phyloP scores from a whole-genome alignment of 2,888 invertebrate genomes.

The Abrostola tripartita region DNA sequence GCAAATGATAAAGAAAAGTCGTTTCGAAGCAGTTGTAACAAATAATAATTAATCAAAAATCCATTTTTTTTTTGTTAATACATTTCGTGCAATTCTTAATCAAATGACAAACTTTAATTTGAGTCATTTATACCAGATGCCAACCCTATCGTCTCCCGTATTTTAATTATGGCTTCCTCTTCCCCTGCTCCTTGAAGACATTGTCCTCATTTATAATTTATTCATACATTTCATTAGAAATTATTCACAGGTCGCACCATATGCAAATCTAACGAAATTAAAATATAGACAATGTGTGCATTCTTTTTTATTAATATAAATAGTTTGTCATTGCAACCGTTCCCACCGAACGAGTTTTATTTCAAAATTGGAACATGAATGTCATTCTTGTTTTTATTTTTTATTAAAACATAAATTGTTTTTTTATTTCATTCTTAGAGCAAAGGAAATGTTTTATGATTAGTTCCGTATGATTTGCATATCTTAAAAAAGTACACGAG shows the following conservation, averaged over 20 bases:
- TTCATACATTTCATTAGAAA: constrained; percentile 82
- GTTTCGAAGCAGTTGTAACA: too few species aligned
- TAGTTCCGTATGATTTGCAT: constrained; percentile 39
- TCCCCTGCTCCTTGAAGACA: constrained; percentile 81
- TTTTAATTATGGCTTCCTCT: constrained; percentile 85
- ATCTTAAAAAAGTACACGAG: constrained; percentile 19
- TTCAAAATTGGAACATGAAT: constrained; percentile 56
- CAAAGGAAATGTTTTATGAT: constrained; percentile 47
- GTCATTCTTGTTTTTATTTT: constrained; percentile 48
- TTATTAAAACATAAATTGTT: constrained; percentile 57
- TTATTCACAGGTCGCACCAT: constrained; percentile 70
- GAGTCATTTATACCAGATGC: constrained; percentile 18
- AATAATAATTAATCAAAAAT: too few species aligned
- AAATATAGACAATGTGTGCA: constrained; percentile 77
- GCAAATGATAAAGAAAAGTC: too few species aligned
- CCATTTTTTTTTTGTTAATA: not conserved
- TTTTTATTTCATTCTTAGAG: constrained; percentile 34
- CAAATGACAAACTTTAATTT: not conserved
- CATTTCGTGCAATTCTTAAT: not conserved
- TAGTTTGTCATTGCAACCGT: constrained; percentile 75
- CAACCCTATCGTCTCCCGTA: constrained; percentile 72
- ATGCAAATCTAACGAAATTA: constrained; percentile 82
- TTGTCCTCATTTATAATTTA: constrained; percentile 81
- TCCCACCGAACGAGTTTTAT: constrained; percentile 77
- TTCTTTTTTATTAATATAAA: constrained; percentile 64